Evolutionary conservation across 2,113 vertebrate genomes (phyloP).

Genomic region (Taurulus bubalis): DNA sequence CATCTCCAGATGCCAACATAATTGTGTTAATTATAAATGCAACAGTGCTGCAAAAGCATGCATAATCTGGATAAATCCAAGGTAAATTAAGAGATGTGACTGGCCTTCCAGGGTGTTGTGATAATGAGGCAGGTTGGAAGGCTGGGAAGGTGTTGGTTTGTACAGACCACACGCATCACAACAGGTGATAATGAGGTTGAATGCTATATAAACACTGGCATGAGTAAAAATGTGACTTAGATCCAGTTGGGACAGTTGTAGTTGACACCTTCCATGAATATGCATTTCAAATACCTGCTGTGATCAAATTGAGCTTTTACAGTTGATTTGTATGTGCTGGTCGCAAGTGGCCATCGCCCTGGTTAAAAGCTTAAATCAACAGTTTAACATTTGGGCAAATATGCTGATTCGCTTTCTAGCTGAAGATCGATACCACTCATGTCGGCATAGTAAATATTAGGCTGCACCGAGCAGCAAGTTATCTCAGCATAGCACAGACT

Average conservation of each 20-base stretch:
- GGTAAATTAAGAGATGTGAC: constrained; percentile 11
- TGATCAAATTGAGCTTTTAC: background rate
- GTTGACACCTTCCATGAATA: background rate
- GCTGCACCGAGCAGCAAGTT: background rate
- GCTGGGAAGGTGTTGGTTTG: background rate
- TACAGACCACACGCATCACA: constrained; percentile 1
- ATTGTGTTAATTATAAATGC: background rate
- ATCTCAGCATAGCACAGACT: background rate
- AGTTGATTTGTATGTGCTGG: background rate
- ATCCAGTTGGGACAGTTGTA: background rate
- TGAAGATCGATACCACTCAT: background rate
- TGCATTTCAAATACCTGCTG: background rate
- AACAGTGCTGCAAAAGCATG: background rate
- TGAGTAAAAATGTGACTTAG: background rate
- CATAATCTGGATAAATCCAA: background rate
- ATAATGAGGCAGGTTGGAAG: constrained; percentile 2
- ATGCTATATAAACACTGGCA: background rate
- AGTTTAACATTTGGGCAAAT: background rate
- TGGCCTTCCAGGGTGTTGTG: background rate
- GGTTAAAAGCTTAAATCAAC: background rate
- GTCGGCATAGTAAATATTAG: background rate
- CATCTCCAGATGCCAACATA: constrained; percentile 3
- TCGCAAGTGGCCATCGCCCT: background rate
- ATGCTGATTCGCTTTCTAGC: background rate
- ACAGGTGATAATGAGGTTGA: constrained; percentile 16